phyloP scores from a whole-genome alignment of 2,113 vertebrate species.

The Rutilus rutilus region DNA sequence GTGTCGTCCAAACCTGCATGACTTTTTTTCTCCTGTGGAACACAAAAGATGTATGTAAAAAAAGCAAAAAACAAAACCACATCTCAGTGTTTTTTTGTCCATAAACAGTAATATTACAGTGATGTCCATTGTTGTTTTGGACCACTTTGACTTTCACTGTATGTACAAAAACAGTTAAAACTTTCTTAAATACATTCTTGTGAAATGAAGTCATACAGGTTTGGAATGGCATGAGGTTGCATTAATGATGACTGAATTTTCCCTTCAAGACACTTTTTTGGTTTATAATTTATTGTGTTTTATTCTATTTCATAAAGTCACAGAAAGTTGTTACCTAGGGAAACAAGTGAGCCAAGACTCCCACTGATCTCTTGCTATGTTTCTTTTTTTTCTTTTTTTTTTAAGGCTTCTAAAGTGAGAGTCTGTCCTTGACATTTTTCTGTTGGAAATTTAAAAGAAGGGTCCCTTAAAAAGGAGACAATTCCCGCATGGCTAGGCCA shows the following conservation, averaged over 20 bases:
- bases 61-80: too few species aligned
- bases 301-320: not conserved
- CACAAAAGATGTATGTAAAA: too few species aligned
- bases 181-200: too few species aligned
- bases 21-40: too few species aligned
- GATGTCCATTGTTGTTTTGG: too few species aligned
- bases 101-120: too few species aligned
- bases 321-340: not conserved
- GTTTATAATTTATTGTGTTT: not conserved
- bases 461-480: not conserved
- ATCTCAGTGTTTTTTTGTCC: too few species aligned
- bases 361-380: not conserved
- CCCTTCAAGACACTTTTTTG: not conserved
- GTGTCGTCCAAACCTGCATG: too few species aligned
- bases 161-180: too few species aligned
- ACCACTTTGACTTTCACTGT: too few species aligned
- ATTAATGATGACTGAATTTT: not conserved
- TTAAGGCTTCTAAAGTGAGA: not conserved
- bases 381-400: not conserved
- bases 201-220: too few species aligned
- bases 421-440: conserved; percentile 19
- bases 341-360: not conserved
- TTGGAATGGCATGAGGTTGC: not conserved
- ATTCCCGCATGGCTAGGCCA: not conserved
- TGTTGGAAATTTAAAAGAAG: not conserved